These are phyloP conservation scores for Julus scandinavius DNA, from an alignment of 2,888 invertebrate genomes.

Conservation along the genomic window DNA sequence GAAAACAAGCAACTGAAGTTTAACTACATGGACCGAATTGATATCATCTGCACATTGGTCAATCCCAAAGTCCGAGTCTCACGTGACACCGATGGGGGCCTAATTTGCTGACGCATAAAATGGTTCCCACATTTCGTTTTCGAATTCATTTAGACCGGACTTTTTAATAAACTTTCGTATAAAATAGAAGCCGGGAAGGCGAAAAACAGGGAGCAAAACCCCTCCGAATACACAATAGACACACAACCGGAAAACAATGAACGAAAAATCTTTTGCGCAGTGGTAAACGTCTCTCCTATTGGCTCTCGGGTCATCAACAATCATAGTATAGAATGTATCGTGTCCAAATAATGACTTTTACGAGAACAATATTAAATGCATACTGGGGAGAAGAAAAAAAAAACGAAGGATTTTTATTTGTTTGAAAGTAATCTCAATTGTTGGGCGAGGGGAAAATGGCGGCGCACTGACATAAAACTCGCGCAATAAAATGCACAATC, in stretches of 20 bases:
- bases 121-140: background rate
- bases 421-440: background rate
- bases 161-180: background rate
- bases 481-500: conserved; percentile 19
- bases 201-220: background rate
- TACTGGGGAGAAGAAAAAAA: conserved; percentile 22
- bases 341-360: conserved; percentile 47
- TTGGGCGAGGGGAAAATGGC: background rate
- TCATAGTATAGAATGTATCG: conserved; percentile 7
- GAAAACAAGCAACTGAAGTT: no score
- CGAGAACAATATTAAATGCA: conserved; percentile 20
- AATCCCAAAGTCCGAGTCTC: background rate
- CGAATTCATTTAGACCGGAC: background rate
- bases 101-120: background rate
- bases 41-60: background rate
- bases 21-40: no score
- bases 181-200: background rate
- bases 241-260: conserved; percentile 49
- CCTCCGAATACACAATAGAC: conserved; percentile 6
- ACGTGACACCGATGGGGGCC: background rate
- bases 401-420: conserved; percentile 4
- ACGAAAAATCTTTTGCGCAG: conserved; percentile 25
- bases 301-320: conserved; percentile 42
- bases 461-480: background rate
- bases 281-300: background rate